Evolutionary conservation across 2,797 vertebrate species (phyloP), one percentile per base, ranked within the genome.

Genomic region (Tinamus major): DNA sequence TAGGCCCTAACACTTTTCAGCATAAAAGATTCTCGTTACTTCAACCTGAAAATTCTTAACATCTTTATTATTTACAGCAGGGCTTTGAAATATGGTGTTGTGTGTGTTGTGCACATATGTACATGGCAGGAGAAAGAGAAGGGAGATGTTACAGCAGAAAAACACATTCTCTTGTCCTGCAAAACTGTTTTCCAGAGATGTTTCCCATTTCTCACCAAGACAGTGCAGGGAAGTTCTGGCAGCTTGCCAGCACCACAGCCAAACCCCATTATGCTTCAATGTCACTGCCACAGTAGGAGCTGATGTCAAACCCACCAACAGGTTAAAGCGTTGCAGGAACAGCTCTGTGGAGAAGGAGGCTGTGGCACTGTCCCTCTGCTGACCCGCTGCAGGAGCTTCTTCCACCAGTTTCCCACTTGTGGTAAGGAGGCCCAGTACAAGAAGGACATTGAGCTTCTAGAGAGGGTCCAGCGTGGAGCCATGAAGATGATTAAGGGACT

Each of bases 261-360:
- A 0, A 4, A 29, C 1, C 0, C 42, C 2, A 1, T 41, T 0
- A 0, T 79, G 63, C 31, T 64, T 19, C 48, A 19, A 10, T 42
- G 46, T 82, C 85, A 37, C 33, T 58, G 71, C n/a, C 26, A 41
- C 48, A 78, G 79, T 48, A 51, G 42, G 33, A 69, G 10, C 9
- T 56, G 41, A n/a, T 11, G 71, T 56, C 31, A 29, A 56, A n/a
- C 29, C 55, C 33, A 33, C 13, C 39, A 35, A 3, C 9, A 53
- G 31, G 42, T 35, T 59, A 27, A 21, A 31, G 51, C 31, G n/a
- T 13, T 65, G 49, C 37, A 63, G 82, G 19, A 72, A 62, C 31
- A 69, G 49, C 46, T 65, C 6, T 46, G 26, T 42, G 16, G 9
- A 10, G 2, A 63, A 55, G 33, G 26, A 41, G 5, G 3, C 31